These are phyloP conservation scores for Eucidaris tribuloides DNA, from an alignment of 35 echinoderm and acorn worm species.

Conservation along the genomic window DNA sequence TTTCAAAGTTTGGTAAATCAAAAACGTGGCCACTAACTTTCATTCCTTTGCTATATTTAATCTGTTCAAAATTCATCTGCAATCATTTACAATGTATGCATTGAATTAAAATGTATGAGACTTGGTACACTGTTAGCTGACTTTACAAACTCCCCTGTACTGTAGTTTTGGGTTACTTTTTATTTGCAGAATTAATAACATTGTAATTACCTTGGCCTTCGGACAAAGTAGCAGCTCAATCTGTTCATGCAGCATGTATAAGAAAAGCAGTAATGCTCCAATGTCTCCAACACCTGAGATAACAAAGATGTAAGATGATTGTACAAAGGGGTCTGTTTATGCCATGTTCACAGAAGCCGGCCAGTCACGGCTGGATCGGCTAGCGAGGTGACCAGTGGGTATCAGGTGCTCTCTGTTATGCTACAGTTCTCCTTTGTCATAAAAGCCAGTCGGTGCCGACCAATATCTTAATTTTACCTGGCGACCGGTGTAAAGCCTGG, in stretches of 20 bases:
- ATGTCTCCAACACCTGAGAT: constrained; percentile 5
- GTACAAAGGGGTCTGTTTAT: not conserved
- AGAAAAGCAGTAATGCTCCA: not conserved
- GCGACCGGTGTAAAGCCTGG: too few species aligned
- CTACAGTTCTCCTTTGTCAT: too few species aligned
- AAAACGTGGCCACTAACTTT: not conserved
- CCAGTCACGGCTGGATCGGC: too few species aligned
- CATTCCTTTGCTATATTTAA: not conserved
- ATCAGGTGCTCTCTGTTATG: too few species aligned
- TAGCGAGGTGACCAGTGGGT: too few species aligned
- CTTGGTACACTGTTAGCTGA: not conserved
- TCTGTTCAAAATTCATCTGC: too few species aligned
- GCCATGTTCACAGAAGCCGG: too few species aligned
- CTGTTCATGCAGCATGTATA: not conserved
- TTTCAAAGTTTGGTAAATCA: not conserved
- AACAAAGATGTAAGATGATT: not conserved
- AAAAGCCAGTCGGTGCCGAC: too few species aligned
- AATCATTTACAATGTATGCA: not conserved
- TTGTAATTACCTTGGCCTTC: not conserved
- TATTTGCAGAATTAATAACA: not conserved
- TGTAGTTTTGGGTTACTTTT: not conserved
- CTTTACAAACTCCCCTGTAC: not conserved
- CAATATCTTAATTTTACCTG: too few species aligned
- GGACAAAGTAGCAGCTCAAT: not conserved
- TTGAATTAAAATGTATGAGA: not conserved